Percentiles rank a stretch among this genome's conserved stretches.
Evolutionary conservation across 2,888 invertebrate genomes (phyloP).

Genomic region (Phytoseiulus persimilis): DNA sequence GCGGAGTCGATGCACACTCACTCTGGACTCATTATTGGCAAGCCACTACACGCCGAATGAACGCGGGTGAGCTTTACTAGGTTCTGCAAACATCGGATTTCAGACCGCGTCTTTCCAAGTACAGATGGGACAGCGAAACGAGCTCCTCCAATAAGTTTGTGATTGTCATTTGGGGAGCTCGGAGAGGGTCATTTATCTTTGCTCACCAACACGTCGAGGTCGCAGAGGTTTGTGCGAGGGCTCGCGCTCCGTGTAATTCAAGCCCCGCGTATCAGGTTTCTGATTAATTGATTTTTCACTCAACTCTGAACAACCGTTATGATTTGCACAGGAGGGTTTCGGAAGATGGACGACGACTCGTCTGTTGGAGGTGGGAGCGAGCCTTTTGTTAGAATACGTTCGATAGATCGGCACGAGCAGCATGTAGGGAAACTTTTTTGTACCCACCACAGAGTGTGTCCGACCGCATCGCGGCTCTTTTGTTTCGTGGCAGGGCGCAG

Average conservation of each 20-base stretch:
- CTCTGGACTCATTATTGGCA: too few relatives aligned
- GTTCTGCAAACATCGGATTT: neutral
- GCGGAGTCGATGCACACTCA: too few relatives aligned
- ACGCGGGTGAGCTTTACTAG: too few relatives aligned
- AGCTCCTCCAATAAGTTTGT: neutral
- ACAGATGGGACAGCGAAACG: neutral
- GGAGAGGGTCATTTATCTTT: neutral
- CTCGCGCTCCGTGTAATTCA: neutral
- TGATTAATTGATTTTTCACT: conserved; percentile 35
- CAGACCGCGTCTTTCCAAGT: neutral
- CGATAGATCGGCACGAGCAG: neutral
- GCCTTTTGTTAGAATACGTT: neutral
- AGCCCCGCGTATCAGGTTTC: conserved; percentile 19
- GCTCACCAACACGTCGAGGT: neutral
- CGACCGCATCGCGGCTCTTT: neutral
- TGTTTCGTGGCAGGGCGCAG: neutral
- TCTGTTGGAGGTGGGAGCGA: neutral
- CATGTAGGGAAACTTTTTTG: neutral
- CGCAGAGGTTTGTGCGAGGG: neutral
- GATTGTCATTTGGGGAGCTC: neutral
- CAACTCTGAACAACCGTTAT: conserved; percentile 5
- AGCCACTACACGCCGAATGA: neutral
- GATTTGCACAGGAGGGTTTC: neutral
- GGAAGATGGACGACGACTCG: conserved; percentile 5
- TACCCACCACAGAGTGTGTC: neutral